Evolutionary conservation across 1,140 invertebrate genomes (phyloP), one percentile per base, ranked within the genome.

Genomic region (Zeugodacus cucurbitae): DNA sequence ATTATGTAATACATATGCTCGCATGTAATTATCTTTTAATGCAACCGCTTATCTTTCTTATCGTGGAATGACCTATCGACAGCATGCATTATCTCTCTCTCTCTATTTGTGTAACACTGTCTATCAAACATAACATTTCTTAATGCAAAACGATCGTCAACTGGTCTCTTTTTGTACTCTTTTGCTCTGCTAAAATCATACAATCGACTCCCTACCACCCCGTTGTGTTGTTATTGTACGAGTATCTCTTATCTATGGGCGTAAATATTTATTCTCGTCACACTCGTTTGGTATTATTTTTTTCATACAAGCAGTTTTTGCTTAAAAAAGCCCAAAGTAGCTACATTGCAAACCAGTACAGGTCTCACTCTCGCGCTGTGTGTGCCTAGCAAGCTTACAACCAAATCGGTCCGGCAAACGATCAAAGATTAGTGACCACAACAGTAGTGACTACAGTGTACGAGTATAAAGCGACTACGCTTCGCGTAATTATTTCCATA

Each of bases 211-310:
- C 41, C 74, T 48, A 48, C 67, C 67, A 74, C 11, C 17, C 5
- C 34, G 7, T 8, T 20, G 0, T 5, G 7, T 67, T 67, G 14
- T 67, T 29, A 26, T 8, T 82, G 26, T 34, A 48, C 20, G 6
- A 22, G 32, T 82, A 82, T 82, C 74, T 82, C 41, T 82, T 82
- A 82, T 82, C 74, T 48, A 82, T 82, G n/a, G 74, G 37, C 74
- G 74, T 48, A 41, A 54, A 26, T 26, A 44, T n/a, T 78, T 78
- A 34, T 44, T 44, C 70, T 78, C 37, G 37, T 44, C 34, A 4
- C 22, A 29, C 26, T 82, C 41, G 74, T 22, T 54, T 1, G 70
- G 37, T 41, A 17, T 62, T 62, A 4, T 62, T 62, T 70, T 70
- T 34, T 1, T 70, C 17, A 29, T 34, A 37, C 2, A 34, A 70